A percentile compares a stretch with the other conserved stretches of the same genome.
phyloP scores from a whole-genome alignment of 2,888 invertebrate genomes.

The Hedychridium roseum region DNA sequence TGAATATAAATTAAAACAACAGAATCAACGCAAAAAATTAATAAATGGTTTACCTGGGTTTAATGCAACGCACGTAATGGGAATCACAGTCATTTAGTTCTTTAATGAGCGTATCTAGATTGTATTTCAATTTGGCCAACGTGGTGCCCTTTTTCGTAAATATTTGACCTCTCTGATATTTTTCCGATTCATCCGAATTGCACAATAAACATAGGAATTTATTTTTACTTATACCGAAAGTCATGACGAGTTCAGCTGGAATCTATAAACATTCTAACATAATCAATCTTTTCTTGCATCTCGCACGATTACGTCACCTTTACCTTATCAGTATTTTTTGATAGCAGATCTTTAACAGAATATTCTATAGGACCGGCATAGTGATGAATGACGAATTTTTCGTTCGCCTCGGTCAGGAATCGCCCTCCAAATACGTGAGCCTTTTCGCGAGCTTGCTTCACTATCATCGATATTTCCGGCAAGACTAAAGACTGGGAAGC shows the following conservation, averaged over 20 bases:
- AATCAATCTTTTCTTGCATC: too few relatives aligned
- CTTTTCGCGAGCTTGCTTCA: constrained; percentile 6
- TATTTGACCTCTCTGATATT: constrained; percentile 24
- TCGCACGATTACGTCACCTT: too few relatives aligned
- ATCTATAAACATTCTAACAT: constrained; percentile 30
- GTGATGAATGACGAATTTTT: constrained; percentile 57
- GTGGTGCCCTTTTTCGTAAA: constrained; percentile 45
- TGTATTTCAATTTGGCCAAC: constrained; percentile 55
- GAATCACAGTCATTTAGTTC: constrained; percentile 57
- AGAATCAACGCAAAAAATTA: background rate
- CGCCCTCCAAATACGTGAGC: background rate
- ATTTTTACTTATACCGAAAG: constrained; percentile 43
- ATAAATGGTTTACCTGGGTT: constrained; percentile 45
- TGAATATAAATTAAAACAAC: constrained; percentile 1
- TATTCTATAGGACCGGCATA: constrained; percentile 60
- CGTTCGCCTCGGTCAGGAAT: constrained; percentile 23
- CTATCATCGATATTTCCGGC: constrained; percentile 6
- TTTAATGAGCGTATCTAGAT: constrained; percentile 56
- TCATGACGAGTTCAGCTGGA: constrained; percentile 40
- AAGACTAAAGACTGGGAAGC: constrained; percentile 36
- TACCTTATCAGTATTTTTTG: constrained; percentile 62
- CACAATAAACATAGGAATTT: constrained; percentile 43
- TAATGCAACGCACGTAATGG: constrained; percentile 62
- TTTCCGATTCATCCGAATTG: constrained; percentile 22
- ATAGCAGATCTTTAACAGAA: constrained; percentile 51